Evolutionary conservation across 2,113 vertebrate genomes (phyloP), one percentile per base, ranked within the genome.

Genomic region (Shinisaurus crocodilurus): DNA sequence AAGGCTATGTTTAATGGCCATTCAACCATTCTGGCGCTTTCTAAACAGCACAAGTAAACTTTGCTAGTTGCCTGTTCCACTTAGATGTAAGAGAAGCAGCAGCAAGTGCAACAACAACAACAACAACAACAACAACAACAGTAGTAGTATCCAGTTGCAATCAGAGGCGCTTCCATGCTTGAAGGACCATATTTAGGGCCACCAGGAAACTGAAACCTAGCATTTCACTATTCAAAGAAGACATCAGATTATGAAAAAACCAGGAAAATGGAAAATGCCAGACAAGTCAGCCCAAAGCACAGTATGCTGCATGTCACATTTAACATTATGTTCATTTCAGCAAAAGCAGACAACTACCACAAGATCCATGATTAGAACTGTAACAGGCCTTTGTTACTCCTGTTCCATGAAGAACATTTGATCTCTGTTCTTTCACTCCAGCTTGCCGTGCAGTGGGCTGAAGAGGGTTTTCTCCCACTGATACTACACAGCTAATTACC

Each of bases 321-420:
- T 90, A 50, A 74, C 43, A 25, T 84, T 6, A 79, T 63, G 0
- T 9, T 80, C 54, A 54, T 7, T 48, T 74, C 84, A 89, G 74
- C 2, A n/a, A 37, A 3, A n/a, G 2, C 0, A 57, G 0, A 77
- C 3, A 63, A 63, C 69, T 57, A 57, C 37, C 29, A 63, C 16
- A 82, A 37, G 29, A 84, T 45, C 20, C 37, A 60, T 67, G 13
- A 23, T 25, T 84, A 50, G 63, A 63, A 65, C 89, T 88, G 75
- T 48, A 29, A 23, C 10, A 87, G 29, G 37, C 54, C 75, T 88
- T 85, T 69, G 32, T 63, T 43, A 23, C 0, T 43, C 54, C 80
- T 90, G 20, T 43, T 88, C 90, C 86, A 81, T 37, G 90, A 84
- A 69, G 37, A 79, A 45, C 7, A 2, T 10, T 82, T 86, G 3